A percentile compares a stretch with the other conserved stretches of the same genome.
These are phyloP conservation scores for Cyphomyrmex costatus DNA, from an alignment of 1,140 invertebrate species.

Conservation along the genomic window DNA sequence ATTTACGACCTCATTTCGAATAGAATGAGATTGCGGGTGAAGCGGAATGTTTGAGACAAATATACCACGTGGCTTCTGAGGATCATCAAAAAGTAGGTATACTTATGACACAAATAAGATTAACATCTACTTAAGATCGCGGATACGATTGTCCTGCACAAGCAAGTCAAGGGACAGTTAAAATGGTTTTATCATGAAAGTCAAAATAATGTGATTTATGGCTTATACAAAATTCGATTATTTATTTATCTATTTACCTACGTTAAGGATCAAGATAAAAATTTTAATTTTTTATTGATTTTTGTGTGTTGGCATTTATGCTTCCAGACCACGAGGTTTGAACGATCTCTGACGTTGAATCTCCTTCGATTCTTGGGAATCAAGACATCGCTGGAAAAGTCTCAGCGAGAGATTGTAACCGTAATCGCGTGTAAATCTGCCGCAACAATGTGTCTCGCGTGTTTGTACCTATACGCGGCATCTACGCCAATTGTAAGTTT, in stretches of 20 bases:
- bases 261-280: too few species aligned
- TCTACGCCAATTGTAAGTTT: neutral
- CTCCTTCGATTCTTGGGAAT: neutral
- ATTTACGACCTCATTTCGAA: conserved; percentile 36
- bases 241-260: too few species aligned
- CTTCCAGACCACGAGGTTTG: neutral
- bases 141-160: neutral
- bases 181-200: too few species aligned
- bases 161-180: too few species aligned
- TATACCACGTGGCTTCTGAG: neutral
- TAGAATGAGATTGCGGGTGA: neutral
- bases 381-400: neutral
- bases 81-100: neutral
- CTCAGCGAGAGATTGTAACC: neutral
- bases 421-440: neutral
- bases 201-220: too few species aligned
- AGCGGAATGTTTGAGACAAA: conserved; percentile 9
- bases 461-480: neutral
- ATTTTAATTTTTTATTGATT: too few species aligned
- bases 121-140: neutral
- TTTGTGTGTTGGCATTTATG: neutral
- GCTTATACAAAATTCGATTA: too few species aligned
- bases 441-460: neutral
- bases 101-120: neutral
- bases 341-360: neutral